Evolutionary conservation across 2,113 vertebrate genomes (phyloP).

Genomic region (Scomber colias): DNA sequence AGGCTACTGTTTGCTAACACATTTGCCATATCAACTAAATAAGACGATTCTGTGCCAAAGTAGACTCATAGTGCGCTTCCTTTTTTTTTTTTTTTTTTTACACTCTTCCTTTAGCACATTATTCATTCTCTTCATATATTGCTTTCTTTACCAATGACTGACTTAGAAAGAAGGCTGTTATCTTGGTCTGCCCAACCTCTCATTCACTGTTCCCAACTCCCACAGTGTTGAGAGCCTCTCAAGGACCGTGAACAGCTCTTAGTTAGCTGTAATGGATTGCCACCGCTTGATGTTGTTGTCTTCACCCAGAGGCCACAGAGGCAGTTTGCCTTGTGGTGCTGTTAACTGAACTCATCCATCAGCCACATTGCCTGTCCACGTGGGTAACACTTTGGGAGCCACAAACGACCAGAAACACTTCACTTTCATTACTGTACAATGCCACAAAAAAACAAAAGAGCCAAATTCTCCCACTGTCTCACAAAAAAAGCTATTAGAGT

Average conservation of each 20-base stretch:
- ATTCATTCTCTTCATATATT: background rate
- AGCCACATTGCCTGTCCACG: constrained; percentile 29
- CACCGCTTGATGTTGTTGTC: constrained; percentile 35
- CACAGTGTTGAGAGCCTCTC: constrained; percentile 10
- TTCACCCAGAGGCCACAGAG: constrained; percentile 53
- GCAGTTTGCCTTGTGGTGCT: constrained; percentile 53
- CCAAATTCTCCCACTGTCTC: constrained; percentile 5
- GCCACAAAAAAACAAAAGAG: background rate
- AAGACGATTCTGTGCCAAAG: background rate
- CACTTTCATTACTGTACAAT: constrained; percentile 32
- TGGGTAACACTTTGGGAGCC: constrained; percentile 24
- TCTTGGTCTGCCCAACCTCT: background rate
- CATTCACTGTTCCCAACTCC: background rate
- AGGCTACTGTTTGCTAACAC: too few species aligned
- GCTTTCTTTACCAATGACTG: background rate
- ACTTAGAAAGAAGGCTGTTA: constrained; percentile 25
- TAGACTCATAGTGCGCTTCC: background rate
- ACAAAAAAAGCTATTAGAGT: constrained; percentile 30
- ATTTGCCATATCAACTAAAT: background rate
- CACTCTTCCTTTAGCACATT: background rate
- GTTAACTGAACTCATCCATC: constrained; percentile 66
- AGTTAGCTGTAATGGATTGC: constrained; percentile 60
- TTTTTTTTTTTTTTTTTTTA: background rate
- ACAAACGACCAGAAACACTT: constrained; percentile 27
- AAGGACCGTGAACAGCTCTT: constrained; percentile 38